Evolutionary conservation across 2,113 vertebrate genomes (phyloP).

Genomic region (Peromyscus leucopus): DNA sequence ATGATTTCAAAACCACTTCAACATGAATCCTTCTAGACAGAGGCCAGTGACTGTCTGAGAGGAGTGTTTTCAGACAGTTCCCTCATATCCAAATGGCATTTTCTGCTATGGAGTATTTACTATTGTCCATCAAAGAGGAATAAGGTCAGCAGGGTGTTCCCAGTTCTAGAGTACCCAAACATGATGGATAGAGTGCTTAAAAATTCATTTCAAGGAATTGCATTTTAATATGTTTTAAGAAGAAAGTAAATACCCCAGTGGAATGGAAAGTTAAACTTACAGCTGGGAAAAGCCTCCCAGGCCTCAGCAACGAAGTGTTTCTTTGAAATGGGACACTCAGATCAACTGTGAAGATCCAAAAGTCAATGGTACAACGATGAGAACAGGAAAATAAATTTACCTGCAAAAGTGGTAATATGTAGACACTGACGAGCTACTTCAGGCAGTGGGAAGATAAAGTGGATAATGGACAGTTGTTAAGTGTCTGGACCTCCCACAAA

Average conservation of each 20-base stretch:
- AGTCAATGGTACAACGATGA: conserved; percentile 17
- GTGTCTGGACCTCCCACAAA: neutral
- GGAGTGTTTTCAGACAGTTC: neutral
- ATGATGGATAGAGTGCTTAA: neutral
- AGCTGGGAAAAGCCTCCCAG: neutral
- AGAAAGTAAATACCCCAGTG: neutral
- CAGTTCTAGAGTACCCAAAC: neutral
- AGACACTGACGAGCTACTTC: conserved; percentile 14
- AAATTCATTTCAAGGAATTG: neutral
- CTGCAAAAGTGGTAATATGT: neutral
- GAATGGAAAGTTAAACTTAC: conserved; percentile 39
- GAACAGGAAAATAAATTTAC: conserved; percentile 46
- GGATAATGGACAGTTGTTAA: conserved; percentile 4
- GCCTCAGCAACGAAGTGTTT: neutral
- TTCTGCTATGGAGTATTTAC: neutral
- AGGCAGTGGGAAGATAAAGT: neutral
- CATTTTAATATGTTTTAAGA: conserved; percentile 5
- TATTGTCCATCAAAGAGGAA: neutral
- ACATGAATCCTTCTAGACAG: conserved; percentile 9
- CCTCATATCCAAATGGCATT: neutral
- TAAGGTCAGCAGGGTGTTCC: neutral
- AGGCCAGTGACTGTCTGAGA: neutral
- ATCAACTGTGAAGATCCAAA: conserved; percentile 38
- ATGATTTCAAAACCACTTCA: neutral
- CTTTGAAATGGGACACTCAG: conserved; percentile 29